Base-by-base conservation (phyloP, 2,888 invertebrate species). In the Pammene fasciana region DNA sequence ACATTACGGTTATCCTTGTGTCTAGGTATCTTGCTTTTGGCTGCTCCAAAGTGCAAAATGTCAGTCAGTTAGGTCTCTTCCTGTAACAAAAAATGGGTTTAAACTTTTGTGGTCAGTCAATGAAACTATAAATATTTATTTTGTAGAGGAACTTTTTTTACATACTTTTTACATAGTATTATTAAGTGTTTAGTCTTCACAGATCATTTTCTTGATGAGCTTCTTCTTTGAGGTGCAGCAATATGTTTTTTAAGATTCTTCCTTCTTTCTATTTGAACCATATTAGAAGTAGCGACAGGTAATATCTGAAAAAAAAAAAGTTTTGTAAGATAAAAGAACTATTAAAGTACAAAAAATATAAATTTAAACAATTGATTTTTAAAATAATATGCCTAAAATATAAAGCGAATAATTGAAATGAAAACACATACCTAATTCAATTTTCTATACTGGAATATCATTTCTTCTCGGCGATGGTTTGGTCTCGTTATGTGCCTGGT, bases 61-160 rank as follows among this genome's bases (percentile, higher is more conserved):
- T 70, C 65, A 18, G 70, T 70, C 70, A 60, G 70, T 70, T 54
- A 18, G 41, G 70, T 70, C 70, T 16, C 16, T 60, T 57, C 46
- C 70, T 70, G 70, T 6, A 67, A 70, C 65, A 65, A 14, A 60
- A 65, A 70, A 5, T 10, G 43, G 6, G 38, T 8, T 26, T 52
- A 7, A 13, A 54, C 34, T 8, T 50, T 4, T n/a, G 38, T 26
- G 2, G 50, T 62, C 5, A 13, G n/a, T 18, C 41, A 62, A 62
- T 62, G 41, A 62, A 62, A 62, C 50, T 41, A 16, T 38, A 10
- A 8, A 18, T 10, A 5, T 36, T 41, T 48, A 16, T 48, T 36
- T 62, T 52, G 5, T 11, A 45, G 0, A 45, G n/a, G n/a, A n/a
- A n/a, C n/a, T 10, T n/a, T n/a, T 62, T 43, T 41, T 26, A 65